A percentile compares a stretch with the other conserved stretches of the same genome.
Conservation (phyloP, 2,888 invertebrate species). For the Eutolmus rufibarbis region DNA sequence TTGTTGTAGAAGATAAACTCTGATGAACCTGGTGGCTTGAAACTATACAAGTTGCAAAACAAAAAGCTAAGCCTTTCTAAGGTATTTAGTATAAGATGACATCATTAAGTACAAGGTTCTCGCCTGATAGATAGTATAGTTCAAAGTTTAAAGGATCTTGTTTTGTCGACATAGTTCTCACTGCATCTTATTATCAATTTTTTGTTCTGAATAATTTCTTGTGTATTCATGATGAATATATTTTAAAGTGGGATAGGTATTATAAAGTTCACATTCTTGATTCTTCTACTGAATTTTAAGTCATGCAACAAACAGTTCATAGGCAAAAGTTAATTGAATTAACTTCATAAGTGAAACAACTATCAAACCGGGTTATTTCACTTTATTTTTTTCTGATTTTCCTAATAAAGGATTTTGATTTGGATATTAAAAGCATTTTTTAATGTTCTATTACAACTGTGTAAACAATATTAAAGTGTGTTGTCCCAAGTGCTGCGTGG, state of each 20-base stretch:
- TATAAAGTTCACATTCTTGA: neutral
- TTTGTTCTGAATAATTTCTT: neutral
- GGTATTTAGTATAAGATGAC: neutral
- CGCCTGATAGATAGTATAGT: neutral
- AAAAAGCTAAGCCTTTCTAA: neutral
- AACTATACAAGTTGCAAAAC: neutral
- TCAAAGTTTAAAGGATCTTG: neutral
- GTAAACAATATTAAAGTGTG: slow-evolving; percentile 4
- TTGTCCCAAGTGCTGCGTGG: neutral
- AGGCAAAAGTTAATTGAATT: neutral
- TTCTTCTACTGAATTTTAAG: neutral
- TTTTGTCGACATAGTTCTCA: neutral
- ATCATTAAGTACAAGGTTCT: neutral
- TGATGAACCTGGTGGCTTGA: neutral
- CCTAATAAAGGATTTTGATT: neutral
- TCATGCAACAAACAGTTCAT: neutral
- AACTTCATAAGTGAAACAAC: neutral
- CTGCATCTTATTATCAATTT: neutral
- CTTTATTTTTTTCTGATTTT: neutral
- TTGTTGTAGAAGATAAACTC: neutral
- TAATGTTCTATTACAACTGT: slow-evolving; percentile 4
- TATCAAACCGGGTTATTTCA: neutral
- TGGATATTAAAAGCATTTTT: slow-evolving; percentile 26
- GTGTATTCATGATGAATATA: neutral
- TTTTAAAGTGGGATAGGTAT: neutral